Base-by-base conservation (phyloP, 2,888 invertebrate species). In the Spilarctia lutea region DNA sequence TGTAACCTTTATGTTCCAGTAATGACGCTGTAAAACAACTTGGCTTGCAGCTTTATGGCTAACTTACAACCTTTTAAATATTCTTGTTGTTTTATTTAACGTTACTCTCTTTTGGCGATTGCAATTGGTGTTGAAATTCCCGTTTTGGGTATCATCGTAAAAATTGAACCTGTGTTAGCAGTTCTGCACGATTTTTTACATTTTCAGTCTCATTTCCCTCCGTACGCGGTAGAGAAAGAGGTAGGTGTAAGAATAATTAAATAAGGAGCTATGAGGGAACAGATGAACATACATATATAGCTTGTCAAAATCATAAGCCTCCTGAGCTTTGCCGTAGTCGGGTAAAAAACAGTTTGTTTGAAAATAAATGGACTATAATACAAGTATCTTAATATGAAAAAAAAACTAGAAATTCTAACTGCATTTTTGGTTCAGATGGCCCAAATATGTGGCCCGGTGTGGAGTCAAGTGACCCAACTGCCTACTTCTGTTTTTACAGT, bases 1-100 rank as follows among this genome's bases (percentile, higher is more conserved):
- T 66, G 45, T 75, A 76, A 83, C 84, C 79, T 84, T 84, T 79
- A 81, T 71, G 85, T 75, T 71, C 33, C 48, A 68, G 73, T 79
- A 83, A 84, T 79, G 72, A 69, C 75, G 76, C 45, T 76, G 79
- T 84, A 84, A 84, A 84, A 75, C 77, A 79, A 33, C 60, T 76
- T 75, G 75, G 73, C 77, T 78, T 67, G 73, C 75, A 73, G 71
- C 69, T 75, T 81, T 79, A 75, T 75, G 69, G 56, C 68, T 10
- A 75, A 35, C 63, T 70, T 75, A 84, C 69, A 79, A 68, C 72
- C 75, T 83, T 83, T 84, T 75, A 83, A 83, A 82, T 72, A 81
- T 81, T 81, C 76, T 76, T 76, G 68, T 30, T 73, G 60, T 71
- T 80, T 68, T n/a, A 63, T 73, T 73, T 68, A 56, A 30, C n/a